Percentiles rank a stretch among this genome's conserved stretches.
phyloP scores from a whole-genome alignment of 1,140 invertebrate genomes.

The Heterodera carotae region DNA sequence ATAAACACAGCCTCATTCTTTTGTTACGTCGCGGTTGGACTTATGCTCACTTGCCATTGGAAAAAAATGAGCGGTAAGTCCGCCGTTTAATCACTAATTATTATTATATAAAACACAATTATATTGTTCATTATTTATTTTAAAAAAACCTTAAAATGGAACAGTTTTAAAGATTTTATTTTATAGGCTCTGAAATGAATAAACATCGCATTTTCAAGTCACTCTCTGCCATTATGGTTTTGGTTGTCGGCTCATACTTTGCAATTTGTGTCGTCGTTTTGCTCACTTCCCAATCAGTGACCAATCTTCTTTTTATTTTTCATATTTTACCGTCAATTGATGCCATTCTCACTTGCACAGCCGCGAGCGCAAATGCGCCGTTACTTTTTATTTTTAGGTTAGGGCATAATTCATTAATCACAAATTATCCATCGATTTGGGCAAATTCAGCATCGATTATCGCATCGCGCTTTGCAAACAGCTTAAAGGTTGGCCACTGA shows the following conservation, averaged over 20 bases:
- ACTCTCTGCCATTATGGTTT: neutral
- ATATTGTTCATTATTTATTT: no score
- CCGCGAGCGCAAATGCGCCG: neutral
- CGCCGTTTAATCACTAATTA: no score
- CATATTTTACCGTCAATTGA: neutral
- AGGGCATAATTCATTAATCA: no score
- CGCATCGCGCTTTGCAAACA: neutral
- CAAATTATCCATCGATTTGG: no score
- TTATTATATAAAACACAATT: no score
- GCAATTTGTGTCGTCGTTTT: neutral
- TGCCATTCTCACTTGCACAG: neutral
- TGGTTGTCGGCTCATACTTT: conserved; percentile 10
- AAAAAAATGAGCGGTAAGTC: neutral
- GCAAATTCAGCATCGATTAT: conserved; percentile 4
- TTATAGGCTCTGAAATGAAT: neutral
- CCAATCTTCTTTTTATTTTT: neutral
- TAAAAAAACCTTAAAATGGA: no score
- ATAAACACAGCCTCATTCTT: neutral
- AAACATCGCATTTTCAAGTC: conserved; percentile 10
- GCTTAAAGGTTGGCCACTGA: neutral
- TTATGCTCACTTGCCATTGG: neutral
- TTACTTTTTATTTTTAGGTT: neutral
- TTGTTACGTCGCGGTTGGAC: neutral
- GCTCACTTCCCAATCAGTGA: neutral
- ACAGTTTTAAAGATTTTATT: no score